phyloP scores from a whole-genome alignment of 2,888 invertebrate genomes.

The Trichogramma dendrolimi region DNA sequence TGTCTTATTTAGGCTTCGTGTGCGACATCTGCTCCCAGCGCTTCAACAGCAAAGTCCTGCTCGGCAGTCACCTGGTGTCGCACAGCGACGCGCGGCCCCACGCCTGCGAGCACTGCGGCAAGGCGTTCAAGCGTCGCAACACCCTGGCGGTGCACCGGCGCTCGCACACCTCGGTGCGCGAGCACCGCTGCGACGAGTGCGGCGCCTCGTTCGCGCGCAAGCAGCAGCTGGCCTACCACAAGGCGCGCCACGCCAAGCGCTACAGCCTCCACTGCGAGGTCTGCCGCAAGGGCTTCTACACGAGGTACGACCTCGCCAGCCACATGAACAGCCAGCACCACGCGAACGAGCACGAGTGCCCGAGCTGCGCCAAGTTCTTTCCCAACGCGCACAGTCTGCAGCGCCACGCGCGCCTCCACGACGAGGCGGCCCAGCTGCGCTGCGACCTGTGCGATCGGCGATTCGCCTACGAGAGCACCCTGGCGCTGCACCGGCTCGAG shows the following conservation, averaged over 20 bases:
- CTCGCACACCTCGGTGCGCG: slow-evolving; percentile 44
- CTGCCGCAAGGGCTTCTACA: slow-evolving; percentile 46
- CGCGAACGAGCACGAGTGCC: slow-evolving; percentile 46
- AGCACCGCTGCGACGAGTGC: slow-evolving; percentile 45
- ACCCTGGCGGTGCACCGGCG: slow-evolving; percentile 43
- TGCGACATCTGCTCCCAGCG: slow-evolving; percentile 40
- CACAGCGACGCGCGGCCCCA: slow-evolving; percentile 48
- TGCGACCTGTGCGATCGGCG: slow-evolving; percentile 50
- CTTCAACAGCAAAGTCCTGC: slow-evolving; percentile 41
- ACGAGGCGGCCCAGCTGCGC: slow-evolving; percentile 44
- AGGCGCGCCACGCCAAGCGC: slow-evolving; percentile 37
- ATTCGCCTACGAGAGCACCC: slow-evolving; percentile 48
- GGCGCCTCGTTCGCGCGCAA: slow-evolving; percentile 45
- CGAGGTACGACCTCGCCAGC: slow-evolving; percentile 43
- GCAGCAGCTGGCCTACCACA: slow-evolving; percentile 43
- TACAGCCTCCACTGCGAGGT: slow-evolving; percentile 40
- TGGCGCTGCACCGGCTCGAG: slow-evolving; percentile 22
- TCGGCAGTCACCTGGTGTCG: slow-evolving; percentile 46
- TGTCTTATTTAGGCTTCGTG: slow-evolving; percentile 26
- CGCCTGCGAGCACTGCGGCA: slow-evolving; percentile 41
- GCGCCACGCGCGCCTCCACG: slow-evolving; percentile 41
- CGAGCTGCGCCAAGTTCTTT: slow-evolving; percentile 38
- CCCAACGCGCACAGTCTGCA: slow-evolving; percentile 43
- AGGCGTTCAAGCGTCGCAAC: slow-evolving; percentile 43
- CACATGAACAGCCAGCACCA: slow-evolving; percentile 48